Conservation (phyloP, 2,888 invertebrate species). For the Scaeva pyrastri region DNA sequence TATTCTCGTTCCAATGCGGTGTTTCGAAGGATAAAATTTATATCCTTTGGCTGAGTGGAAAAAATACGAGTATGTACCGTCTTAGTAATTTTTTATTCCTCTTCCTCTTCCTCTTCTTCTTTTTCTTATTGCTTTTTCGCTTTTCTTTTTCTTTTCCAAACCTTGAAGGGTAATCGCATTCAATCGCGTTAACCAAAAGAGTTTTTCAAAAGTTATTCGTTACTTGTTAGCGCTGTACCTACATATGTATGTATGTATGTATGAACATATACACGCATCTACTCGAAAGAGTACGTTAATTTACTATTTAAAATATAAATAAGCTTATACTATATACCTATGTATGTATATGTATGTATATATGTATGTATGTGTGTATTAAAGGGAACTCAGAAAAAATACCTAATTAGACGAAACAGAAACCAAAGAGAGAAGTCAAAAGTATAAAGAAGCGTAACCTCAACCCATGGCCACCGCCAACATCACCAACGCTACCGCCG, state of each 20-base stretch:
- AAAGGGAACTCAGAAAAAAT: background rate
- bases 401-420: conserved; percentile 14
- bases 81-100: too few species aligned
- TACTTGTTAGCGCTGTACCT: background rate
- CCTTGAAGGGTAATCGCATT: conserved; percentile 9
- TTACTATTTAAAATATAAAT: background rate
- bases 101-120: too few species aligned
- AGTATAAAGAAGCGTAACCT: background rate
- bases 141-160: background rate
- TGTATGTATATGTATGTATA: background rate
- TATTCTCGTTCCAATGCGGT: background rate
- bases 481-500: background rate
- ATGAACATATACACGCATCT: too few species aligned
- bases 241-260: too few species aligned
- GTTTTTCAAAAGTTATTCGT: conserved; percentile 9
- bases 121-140: too few species aligned
- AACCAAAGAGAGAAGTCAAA: background rate
- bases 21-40: background rate
- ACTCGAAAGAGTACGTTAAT: background rate
- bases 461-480: too few species aligned
- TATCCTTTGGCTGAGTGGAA: conserved; percentile 1
- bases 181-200: conserved; percentile 11
- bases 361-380: too few species aligned
- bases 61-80: background rate
- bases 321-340: too few species aligned